Percentiles rank a stretch among this genome's conserved stretches.
Conservation (phyloP, 1,140 invertebrate species). For the Conopomorpha cramerella region DNA sequence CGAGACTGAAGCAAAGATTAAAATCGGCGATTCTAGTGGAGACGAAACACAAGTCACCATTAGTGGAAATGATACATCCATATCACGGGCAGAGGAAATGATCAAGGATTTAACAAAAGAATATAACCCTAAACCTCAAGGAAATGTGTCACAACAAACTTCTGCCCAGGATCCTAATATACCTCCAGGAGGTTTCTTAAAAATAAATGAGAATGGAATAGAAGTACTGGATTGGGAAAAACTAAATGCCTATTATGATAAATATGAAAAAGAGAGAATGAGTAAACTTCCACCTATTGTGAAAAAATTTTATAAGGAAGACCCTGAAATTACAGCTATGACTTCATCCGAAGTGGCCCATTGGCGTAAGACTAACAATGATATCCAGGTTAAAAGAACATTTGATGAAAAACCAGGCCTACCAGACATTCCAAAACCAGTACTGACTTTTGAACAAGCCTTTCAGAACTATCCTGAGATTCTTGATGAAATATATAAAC, state of each 20-base stretch:
- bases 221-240: constrained; percentile 42
- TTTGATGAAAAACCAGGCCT: constrained; percentile 46
- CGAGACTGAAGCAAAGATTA: constrained; percentile 36
- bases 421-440: constrained; percentile 78
- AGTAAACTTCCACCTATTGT: constrained; percentile 67
- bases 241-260: constrained; percentile 52
- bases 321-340: constrained; percentile 71
- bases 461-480: constrained; percentile 85
- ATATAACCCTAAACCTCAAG: constrained; percentile 17
- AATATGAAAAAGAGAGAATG: constrained; percentile 62
- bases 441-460: constrained; percentile 82
- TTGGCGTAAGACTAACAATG: constrained; percentile 70
- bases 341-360: constrained; percentile 62
- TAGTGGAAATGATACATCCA: constrained; percentile 55
- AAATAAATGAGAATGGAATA: constrained; percentile 22
- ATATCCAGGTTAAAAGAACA: constrained; percentile 70
- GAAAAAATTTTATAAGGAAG: constrained; percentile 87
- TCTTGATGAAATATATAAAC: constrained; percentile 77
- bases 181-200: constrained; percentile 32
- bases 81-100: constrained; percentile 56
- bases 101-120: constrained; percentile 60
- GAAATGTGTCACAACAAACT: constrained; percentile 9
- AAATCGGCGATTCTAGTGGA: constrained; percentile 36
- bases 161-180: too few species aligned
- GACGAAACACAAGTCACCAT: constrained; percentile 53